These are phyloP conservation scores for Ommatoiulus sabulosus DNA, from an alignment of 2,888 invertebrate species.

Conservation along the genomic window DNA sequence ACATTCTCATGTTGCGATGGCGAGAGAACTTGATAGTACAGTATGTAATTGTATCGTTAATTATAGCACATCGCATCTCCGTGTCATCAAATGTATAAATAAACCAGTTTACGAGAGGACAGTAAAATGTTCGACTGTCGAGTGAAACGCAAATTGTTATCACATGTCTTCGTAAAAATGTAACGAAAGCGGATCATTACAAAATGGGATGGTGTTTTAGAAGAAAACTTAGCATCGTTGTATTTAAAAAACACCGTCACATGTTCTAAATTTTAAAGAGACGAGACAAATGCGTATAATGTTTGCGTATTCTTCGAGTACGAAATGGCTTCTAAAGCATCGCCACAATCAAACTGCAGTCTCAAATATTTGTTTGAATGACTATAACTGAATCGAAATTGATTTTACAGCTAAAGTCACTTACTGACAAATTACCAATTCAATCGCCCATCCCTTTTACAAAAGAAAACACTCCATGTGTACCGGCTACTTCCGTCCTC, in stretches of 20 bases:
- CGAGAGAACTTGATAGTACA: background rate
- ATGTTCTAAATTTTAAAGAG: no score
- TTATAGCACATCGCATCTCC: background rate
- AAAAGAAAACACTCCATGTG: background rate
- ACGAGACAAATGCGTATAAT: no score
- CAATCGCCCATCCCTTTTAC: background rate
- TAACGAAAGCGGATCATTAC: no score
- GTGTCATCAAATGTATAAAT: background rate
- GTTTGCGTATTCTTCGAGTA: no score
- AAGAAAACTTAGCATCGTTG: no score
- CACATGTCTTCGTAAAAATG: no score
- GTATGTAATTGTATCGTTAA: background rate
- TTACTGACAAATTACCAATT: constrained; percentile 21
- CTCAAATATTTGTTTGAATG: no score
- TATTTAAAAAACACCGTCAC: no score
- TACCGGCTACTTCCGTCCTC: background rate
- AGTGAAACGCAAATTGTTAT: background rate
- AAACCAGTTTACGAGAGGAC: background rate
- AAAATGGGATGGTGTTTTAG: no score
- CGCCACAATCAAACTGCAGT: no score
- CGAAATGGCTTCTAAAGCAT: no score
- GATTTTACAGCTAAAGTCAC: background rate
- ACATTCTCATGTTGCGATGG: background rate
- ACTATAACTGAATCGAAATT: background rate
- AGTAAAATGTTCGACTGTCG: background rate